Evolutionary conservation across 2,888 invertebrate species (phyloP).

Genomic region (Operophtera brumata): DNA sequence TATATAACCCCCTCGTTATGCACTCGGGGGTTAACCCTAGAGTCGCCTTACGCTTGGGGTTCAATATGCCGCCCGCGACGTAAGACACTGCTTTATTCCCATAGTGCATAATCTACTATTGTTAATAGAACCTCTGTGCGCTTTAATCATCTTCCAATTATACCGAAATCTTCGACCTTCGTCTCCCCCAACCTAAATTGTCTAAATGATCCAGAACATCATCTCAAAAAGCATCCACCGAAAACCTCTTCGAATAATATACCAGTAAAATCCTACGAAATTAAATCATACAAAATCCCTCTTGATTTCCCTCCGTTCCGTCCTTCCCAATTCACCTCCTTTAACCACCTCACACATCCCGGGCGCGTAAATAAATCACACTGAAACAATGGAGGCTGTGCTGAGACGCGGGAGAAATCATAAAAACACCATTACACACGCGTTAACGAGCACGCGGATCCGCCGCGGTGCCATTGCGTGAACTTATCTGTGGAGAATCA

Average conservation of each 20-base stretch:
- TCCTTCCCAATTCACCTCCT: constrained; percentile 32
- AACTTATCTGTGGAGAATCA: constrained; percentile 12
- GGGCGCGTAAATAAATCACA: constrained; percentile 53
- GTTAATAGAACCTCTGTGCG: too few species aligned
- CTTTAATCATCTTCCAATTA: too few species aligned
- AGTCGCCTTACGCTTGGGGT: too few species aligned
- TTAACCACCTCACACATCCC: constrained; percentile 54
- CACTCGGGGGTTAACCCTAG: too few species aligned
- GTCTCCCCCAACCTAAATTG: not conserved
- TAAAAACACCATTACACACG: constrained; percentile 60
- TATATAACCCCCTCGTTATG: not conserved
- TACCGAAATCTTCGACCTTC: too few species aligned
- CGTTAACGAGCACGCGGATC: constrained; percentile 49
- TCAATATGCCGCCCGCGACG: too few species aligned
- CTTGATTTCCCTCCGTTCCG: constrained; percentile 29
- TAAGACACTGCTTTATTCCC: too few species aligned
- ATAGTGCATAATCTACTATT: not conserved
- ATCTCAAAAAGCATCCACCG: constrained; percentile 8
- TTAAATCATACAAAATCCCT: constrained; percentile 36
- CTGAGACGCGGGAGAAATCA: constrained; percentile 45
- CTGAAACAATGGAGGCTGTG: constrained; percentile 53
- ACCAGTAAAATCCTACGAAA: constrained; percentile 24
- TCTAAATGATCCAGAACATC: constrained; percentile 11
- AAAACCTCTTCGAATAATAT: constrained; percentile 16
- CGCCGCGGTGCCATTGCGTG: constrained; percentile 23